Conservation (phyloP, 2,797 vertebrate genomes). For the Premnoplex brunnescens region DNA sequence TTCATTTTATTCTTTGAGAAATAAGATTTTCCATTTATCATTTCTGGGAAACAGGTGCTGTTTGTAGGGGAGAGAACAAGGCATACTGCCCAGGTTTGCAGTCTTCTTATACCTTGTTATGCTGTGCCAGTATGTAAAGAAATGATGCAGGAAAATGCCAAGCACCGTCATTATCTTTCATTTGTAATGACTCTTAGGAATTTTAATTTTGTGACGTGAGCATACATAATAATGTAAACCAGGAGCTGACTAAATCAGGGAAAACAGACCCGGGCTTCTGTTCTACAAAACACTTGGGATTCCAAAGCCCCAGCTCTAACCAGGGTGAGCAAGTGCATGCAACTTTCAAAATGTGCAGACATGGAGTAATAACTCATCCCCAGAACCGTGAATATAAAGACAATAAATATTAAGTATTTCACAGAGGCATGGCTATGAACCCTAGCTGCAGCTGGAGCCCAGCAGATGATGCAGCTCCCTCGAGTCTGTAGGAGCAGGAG, state of each 20-base stretch:
- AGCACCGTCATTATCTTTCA: neutral
- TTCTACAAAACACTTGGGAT: neutral
- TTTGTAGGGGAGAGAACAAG: neutral
- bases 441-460: neutral
- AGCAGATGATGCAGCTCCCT: neutral
- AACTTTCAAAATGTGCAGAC: neutral
- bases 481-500: fast-evolving
- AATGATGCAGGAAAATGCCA: neutral
- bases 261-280: neutral
- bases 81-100: neutral
- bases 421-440: neutral
- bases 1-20: neutral
- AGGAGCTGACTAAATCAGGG: neutral
- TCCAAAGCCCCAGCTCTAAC: neutral
- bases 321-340: fast-evolving
- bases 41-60: neutral
- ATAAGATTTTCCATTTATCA: neutral
- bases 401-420: neutral
- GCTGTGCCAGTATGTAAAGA: neutral
- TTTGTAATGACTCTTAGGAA: neutral
- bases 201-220: neutral
- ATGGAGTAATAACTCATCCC: neutral
- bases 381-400: neutral
- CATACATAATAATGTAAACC: neutral
- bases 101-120: neutral